Conservation (phyloP, 1,140 invertebrate genomes). For the Papilio polyxenes region DNA sequence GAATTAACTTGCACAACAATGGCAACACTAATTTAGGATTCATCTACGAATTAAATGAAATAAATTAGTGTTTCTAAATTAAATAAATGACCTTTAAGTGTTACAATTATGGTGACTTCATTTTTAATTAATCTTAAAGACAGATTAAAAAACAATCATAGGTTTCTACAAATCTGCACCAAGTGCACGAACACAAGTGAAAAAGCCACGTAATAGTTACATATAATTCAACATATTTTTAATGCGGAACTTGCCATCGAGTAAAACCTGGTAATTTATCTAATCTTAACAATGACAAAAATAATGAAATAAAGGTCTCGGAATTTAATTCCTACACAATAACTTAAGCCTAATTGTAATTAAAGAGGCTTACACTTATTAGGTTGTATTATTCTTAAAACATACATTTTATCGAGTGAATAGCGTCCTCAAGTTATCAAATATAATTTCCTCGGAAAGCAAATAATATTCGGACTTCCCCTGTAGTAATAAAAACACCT, state of each 20-base stretch:
- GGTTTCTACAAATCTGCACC: too few relatives aligned
- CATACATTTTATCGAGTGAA: not conserved
- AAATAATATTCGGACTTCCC: constrained; percentile 59
- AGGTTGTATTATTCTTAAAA: not conserved
- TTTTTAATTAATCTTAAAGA: not conserved
- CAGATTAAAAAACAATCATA: not conserved
- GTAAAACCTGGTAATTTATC: too few relatives aligned
- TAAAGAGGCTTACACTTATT: constrained; percentile 17
- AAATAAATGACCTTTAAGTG: not conserved
- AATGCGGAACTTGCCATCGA: too few relatives aligned
- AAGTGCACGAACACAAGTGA: too few relatives aligned
- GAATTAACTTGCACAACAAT: constrained; percentile 55
- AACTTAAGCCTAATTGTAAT: not conserved
- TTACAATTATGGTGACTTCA: not conserved
- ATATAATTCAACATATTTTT: too few relatives aligned
- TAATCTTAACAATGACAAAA: not conserved
- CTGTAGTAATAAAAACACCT: constrained; percentile 54
- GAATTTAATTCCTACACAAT: not conserved
- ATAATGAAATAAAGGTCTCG: not conserved
- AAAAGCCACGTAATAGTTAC: too few relatives aligned
- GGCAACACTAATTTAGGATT: constrained; percentile 50
- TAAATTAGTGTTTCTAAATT: not conserved
- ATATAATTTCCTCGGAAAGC: constrained; percentile 59
- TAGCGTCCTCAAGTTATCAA: constrained; percentile 45
- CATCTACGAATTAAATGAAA: constrained; percentile 42